These are phyloP conservation scores for Poecilia latipinna DNA, from an alignment of 2,113 vertebrate genomes.

Conservation along the genomic window DNA sequence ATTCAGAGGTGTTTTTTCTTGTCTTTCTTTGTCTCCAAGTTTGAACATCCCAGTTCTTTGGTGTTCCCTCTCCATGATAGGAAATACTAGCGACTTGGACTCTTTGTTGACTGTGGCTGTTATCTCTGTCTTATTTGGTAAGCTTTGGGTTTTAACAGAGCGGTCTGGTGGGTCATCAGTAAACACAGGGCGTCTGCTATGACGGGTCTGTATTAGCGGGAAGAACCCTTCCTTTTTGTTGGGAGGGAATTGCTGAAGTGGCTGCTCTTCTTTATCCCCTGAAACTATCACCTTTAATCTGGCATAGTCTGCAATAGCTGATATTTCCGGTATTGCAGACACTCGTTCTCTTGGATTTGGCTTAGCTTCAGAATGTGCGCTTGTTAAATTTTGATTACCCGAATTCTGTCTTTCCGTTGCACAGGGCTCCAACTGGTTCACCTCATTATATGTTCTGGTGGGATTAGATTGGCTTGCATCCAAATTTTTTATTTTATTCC, in stretches of 20 bases:
- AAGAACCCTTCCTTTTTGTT: conserved; percentile 76
- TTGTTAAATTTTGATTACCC: conserved; percentile 16
- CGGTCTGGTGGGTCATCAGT: conserved; percentile 44
- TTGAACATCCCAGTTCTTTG: conserved; percentile 75
- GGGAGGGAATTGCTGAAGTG: conserved; percentile 65
- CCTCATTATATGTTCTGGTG: conserved; percentile 33
- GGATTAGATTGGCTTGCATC: conserved; percentile 27
- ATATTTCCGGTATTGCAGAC: conserved; percentile 70
- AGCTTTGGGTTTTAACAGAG: conserved; percentile 43
- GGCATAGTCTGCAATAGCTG: conserved; percentile 76
- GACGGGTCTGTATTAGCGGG: conserved; percentile 69
- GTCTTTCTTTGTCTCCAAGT: conserved; percentile 67
- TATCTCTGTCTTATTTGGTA: conserved; percentile 56
- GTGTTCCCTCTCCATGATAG: conserved; percentile 70
- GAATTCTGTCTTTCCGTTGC: conserved; percentile 32
- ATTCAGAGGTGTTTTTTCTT: conserved; percentile 37
- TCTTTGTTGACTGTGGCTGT: conserved; percentile 59
- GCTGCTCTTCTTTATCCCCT: conserved; percentile 52
- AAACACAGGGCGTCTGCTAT: conserved; percentile 71
- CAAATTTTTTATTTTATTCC: conserved; percentile 21
- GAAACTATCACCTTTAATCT: conserved; percentile 77
- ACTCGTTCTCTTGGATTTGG: conserved; percentile 53
- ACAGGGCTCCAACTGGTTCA: conserved; percentile 24
- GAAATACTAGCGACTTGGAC: conserved; percentile 60
- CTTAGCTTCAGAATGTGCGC: conserved; percentile 45